Percentiles rank a stretch among this genome's conserved stretches.
Conservation (phyloP, 2,113 vertebrate species). For the Beaufortia kweichowensis region DNA sequence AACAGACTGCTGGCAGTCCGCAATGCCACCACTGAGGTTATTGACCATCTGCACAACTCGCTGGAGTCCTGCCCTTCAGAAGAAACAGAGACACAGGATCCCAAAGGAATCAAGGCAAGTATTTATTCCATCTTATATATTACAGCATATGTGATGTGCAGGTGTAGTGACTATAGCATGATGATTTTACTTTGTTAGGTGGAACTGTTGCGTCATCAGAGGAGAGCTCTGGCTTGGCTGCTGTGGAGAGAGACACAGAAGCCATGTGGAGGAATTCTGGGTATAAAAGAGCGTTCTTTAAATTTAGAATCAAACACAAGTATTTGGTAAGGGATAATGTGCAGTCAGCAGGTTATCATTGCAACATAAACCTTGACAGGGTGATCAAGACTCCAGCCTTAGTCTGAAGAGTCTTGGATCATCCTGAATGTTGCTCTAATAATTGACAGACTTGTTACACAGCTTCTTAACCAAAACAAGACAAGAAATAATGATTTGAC, state of each 20-base stretch:
- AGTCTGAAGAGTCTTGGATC: no score
- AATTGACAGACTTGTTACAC: no score
- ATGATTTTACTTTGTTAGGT: conserved; percentile 61
- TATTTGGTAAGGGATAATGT: no score
- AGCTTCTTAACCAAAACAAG: no score
- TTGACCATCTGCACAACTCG: conserved; percentile 85
- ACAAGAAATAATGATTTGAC: no score
- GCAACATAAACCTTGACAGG: no score
- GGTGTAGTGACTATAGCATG: not conserved
- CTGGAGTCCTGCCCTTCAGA: conserved; percentile 82
- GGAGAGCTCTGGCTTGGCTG: conserved; percentile 86
- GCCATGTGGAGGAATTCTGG: conserved; percentile 92
- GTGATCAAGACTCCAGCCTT: no score
- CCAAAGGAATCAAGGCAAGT: conserved; percentile 81
- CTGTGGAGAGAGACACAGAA: conserved; percentile 90
- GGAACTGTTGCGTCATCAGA: conserved; percentile 85
- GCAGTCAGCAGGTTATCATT: no score
- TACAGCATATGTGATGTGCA: not conserved
- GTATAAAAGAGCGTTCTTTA: no score
- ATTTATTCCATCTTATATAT: no score
- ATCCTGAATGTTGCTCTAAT: no score
- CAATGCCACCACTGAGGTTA: conserved; percentile 79
- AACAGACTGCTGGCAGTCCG: conserved; percentile 71
- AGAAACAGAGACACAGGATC: conserved; percentile 75
- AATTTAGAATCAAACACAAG: no score